Percentiles rank a stretch among this genome's conserved stretches.
Evolutionary conservation across 1,140 invertebrate genomes (phyloP).

Genomic region (Drosophila jambulina): DNA sequence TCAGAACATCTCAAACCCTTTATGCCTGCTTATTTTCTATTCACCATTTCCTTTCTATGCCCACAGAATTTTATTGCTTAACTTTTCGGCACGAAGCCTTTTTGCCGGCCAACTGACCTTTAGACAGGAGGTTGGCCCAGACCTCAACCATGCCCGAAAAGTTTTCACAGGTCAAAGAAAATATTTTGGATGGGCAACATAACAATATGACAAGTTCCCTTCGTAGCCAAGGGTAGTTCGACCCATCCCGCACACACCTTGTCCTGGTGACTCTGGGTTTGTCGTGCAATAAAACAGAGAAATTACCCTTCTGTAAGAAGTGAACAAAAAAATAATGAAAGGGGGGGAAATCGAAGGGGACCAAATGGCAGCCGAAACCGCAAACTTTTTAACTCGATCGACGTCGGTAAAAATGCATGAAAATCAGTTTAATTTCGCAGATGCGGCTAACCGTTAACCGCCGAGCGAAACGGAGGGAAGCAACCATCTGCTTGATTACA

Average conservation of each 20-base stretch:
- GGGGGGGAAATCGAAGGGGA: constrained; percentile 9
- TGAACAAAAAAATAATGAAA: constrained; percentile 1
- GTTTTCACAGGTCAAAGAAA: constrained; percentile 77
- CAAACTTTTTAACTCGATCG: constrained; percentile 56
- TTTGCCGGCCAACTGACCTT: constrained; percentile 60
- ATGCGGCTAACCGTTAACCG: constrained; percentile 52
- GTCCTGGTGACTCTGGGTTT: constrained; percentile 29
- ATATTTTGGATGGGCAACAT: constrained; percentile 62
- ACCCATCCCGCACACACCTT: constrained; percentile 32
- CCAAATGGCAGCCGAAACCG: constrained; percentile 33
- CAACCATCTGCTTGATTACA: constrained; percentile 75
- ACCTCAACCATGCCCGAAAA: constrained; percentile 62
- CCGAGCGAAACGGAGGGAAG: constrained; percentile 15
- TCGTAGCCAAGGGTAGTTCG: constrained; percentile 21
- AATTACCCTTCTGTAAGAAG: constrained; percentile 40
- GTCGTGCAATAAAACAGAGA: constrained; percentile 42
- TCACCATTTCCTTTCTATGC: background rate
- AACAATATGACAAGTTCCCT: constrained; percentile 65
- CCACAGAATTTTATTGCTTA: constrained; percentile 64
- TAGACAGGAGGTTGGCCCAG: constrained; percentile 23
- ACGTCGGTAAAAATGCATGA: constrained; percentile 41
- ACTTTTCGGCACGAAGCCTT: constrained; percentile 68
- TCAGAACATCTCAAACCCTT: background rate
- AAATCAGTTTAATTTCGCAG: constrained; percentile 62
- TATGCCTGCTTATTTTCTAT: background rate